phyloP scores from a whole-genome alignment of 2,888 invertebrate species.

The Patella pellucida region DNA sequence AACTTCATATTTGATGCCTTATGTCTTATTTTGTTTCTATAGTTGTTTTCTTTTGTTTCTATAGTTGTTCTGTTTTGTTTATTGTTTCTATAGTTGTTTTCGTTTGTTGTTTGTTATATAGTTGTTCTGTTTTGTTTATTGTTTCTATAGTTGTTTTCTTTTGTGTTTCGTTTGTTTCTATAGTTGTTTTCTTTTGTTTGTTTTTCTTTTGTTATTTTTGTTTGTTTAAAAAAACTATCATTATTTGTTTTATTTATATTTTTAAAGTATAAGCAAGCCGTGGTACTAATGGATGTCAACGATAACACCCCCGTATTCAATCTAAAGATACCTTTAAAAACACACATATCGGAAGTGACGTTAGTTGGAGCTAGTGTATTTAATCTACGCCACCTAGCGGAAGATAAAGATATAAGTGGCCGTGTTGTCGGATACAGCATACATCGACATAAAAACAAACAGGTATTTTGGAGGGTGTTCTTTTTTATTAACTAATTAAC shows the following conservation, averaged over 20 bases:
- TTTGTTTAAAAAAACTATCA: background rate
- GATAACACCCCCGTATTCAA: conserved; percentile 38
- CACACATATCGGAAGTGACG: conserved; percentile 34
- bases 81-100: too few relatives aligned
- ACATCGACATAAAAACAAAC: conserved; percentile 21
- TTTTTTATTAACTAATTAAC: too few relatives aligned
- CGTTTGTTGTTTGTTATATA: too few relatives aligned
- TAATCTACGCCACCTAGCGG: conserved; percentile 28
- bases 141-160: too few relatives aligned
- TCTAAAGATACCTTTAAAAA: conserved; percentile 16
- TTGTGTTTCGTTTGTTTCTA: too few relatives aligned
- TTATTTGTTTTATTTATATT: background rate
- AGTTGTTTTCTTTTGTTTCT: too few relatives aligned
- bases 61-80: too few relatives aligned
- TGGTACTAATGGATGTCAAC: conserved; percentile 37
- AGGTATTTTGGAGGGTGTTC: conserved; percentile 25
- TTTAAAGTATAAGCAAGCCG: conserved; percentile 37
- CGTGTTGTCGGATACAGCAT: conserved; percentile 26
- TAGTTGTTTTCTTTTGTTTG: too few relatives aligned
- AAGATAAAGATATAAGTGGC: conserved; percentile 33
- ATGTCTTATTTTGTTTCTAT: too few relatives aligned
- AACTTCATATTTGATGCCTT: too few relatives aligned
- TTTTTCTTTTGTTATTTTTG: too few relatives aligned
- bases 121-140: too few relatives aligned
- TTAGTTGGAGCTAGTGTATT: conserved; percentile 28